These are phyloP conservation scores for Drosophila yooni DNA, from an alignment of 2,888 invertebrate genomes.

Conservation along the genomic window DNA sequence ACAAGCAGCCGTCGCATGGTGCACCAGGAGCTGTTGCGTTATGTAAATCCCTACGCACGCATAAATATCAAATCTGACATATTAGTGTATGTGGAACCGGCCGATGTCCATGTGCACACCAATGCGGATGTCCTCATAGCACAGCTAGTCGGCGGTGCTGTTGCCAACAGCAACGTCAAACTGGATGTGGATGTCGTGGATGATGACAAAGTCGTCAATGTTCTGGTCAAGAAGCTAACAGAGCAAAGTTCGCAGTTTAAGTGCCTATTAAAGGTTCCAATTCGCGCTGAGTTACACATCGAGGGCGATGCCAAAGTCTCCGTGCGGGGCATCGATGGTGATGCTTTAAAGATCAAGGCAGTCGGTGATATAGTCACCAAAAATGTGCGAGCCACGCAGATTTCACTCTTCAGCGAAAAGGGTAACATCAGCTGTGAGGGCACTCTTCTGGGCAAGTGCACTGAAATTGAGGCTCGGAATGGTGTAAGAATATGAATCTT, in stretches of 20 bases:
- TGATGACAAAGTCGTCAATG: slow-evolving; percentile 67
- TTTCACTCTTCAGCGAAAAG: slow-evolving; percentile 72
- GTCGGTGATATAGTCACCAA: slow-evolving; percentile 71
- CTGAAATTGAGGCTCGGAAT: slow-evolving; percentile 68
- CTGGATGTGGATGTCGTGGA: slow-evolving; percentile 64
- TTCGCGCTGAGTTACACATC: slow-evolving; percentile 78
- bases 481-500: slow-evolving; percentile 40
- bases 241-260: slow-evolving; percentile 45
- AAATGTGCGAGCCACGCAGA: slow-evolving; percentile 74
- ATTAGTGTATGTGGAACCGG: slow-evolving; percentile 61
- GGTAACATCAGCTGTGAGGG: slow-evolving; percentile 81
- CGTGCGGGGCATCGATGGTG: slow-evolving; percentile 76
- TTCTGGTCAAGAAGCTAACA: slow-evolving; percentile 54
- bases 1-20: slow-evolving; percentile 51
- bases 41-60: slow-evolving; percentile 71
- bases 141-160: slow-evolving; percentile 67
- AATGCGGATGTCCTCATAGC: slow-evolving; percentile 77
- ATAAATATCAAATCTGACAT: slow-evolving; percentile 77
- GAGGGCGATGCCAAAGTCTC: slow-evolving; percentile 60
- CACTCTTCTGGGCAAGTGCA: slow-evolving; percentile 74
- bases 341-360: slow-evolving; percentile 69
- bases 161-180: slow-evolving; percentile 63
- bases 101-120: slow-evolving; percentile 73
- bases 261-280: slow-evolving; percentile 79
- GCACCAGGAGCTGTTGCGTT: slow-evolving; percentile 75